Conservation (phyloP, 2,113 vertebrate genomes). For the Dipodomys stephensi region DNA sequence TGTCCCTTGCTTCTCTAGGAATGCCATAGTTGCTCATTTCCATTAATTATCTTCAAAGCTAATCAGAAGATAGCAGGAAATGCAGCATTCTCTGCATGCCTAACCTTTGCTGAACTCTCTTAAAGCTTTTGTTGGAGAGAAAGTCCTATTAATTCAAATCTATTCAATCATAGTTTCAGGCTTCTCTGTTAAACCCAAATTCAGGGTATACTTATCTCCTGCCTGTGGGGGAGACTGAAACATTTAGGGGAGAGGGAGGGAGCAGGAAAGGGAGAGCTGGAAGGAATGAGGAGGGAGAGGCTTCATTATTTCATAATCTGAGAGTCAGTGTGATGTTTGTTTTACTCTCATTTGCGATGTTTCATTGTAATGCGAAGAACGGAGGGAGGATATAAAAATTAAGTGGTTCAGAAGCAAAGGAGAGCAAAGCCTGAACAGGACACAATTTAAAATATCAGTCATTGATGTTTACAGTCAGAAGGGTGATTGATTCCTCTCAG, state of each 20-base stretch:
- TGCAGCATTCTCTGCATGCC: slow-evolving; percentile 56
- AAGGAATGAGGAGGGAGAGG: no score
- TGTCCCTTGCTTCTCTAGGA: slow-evolving; percentile 40
- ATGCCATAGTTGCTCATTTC: neutral
- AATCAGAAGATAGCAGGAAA: slow-evolving; percentile 70
- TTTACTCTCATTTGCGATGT: slow-evolving; percentile 45
- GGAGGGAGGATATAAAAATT: neutral
- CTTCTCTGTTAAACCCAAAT: slow-evolving; percentile 61
- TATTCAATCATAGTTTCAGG: slow-evolving; percentile 39
- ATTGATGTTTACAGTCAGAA: neutral
- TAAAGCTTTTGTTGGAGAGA: slow-evolving; percentile 62
- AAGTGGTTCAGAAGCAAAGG: slow-evolving; percentile 42
- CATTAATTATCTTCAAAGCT: slow-evolving; percentile 63
- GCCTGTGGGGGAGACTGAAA: neutral
- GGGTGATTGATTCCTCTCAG: neutral
- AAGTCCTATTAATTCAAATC: slow-evolving; percentile 69
- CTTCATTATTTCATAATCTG: neutral
- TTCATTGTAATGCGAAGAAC: slow-evolving; percentile 39
- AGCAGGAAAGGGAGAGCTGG: neutral
- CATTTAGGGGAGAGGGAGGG: neutral
- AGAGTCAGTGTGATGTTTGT: slow-evolving; percentile 24
- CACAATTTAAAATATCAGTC: neutral
- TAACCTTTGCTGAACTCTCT: slow-evolving; percentile 68
- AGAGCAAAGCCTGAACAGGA: neutral
- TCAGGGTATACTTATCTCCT: neutral